phyloP scores from a whole-genome alignment of 2,888 invertebrate species.

The Lysandra bellargus region DNA sequence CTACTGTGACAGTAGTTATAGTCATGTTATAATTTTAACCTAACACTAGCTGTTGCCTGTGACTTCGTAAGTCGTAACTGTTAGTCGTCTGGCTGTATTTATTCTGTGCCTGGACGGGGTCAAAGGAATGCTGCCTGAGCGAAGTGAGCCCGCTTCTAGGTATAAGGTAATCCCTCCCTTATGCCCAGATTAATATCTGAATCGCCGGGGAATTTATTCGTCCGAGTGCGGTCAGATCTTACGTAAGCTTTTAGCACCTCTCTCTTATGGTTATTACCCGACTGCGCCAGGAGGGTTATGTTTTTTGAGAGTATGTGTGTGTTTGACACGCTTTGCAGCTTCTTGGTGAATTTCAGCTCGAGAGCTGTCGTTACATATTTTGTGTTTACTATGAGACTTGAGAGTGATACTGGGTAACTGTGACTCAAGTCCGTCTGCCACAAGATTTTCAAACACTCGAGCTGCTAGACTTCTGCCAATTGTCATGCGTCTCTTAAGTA shows the following conservation, averaged over 20 bases:
- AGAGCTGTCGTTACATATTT: too few species aligned
- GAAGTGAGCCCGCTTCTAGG: not conserved
- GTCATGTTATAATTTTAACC: too few species aligned
- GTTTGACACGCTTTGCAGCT: too few species aligned
- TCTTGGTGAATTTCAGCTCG: too few species aligned
- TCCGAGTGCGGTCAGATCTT: not conserved
- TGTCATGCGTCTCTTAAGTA: too few species aligned
- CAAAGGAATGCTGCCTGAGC: slow-evolving; percentile 1
- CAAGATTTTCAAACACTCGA: too few species aligned
- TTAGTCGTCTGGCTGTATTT: not conserved
- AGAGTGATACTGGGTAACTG: too few species aligned
- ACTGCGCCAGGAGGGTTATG: not conserved
- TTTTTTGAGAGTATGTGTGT: not conserved
- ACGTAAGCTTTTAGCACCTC: slow-evolving; percentile 1
- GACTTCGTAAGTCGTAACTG: not conserved
- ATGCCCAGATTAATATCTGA: slow-evolving; percentile 14
- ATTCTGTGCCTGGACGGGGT: not conserved
- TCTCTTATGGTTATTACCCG: not conserved
- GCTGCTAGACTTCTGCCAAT: too few species aligned
- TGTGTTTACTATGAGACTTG: too few species aligned
- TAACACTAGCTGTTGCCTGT: not conserved
- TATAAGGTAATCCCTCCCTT: not conserved
- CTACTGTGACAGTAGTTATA: too few species aligned
- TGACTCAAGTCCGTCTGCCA: too few species aligned
- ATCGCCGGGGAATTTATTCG: not conserved